phyloP scores from a whole-genome alignment of 2,113 vertebrate genomes.

The Hippocampus abdominalis region DNA sequence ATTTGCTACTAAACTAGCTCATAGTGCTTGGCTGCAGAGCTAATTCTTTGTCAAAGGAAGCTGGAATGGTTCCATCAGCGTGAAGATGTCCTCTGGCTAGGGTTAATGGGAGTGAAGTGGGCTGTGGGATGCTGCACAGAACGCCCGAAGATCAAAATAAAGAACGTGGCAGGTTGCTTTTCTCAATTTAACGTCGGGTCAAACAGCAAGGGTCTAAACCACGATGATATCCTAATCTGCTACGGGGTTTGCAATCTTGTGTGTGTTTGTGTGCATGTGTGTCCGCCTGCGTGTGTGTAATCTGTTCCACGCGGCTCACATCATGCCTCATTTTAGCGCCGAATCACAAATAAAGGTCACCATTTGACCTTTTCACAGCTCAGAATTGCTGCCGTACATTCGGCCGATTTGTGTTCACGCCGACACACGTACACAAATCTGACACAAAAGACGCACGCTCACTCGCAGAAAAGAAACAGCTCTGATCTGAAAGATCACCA shows the following conservation, averaged over 20 bases:
- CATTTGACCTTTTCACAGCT: conserved; percentile 66
- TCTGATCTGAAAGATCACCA: conserved; percentile 34
- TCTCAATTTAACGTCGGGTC: conserved; percentile 64
- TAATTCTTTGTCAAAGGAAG: conserved; percentile 67
- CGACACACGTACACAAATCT: conserved; percentile 23
- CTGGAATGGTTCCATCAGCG: conserved; percentile 68
- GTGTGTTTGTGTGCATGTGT: conserved; percentile 17
- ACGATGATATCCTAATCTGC: conserved; percentile 62
- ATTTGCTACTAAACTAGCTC: conserved; percentile 65
- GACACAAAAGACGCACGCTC: conserved; percentile 26
- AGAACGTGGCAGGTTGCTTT: conserved; percentile 66
- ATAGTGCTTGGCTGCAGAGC: conserved; percentile 61
- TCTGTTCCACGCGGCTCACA: conserved; percentile 45
- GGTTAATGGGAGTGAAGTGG: conserved; percentile 73
- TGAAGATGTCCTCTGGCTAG: conserved; percentile 67
- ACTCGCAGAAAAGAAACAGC: conserved; percentile 29
- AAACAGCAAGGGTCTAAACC: conserved; percentile 61
- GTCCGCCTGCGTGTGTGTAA: conserved; percentile 36
- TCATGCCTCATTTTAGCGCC: conserved; percentile 67
- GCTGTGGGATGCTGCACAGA: conserved; percentile 47
- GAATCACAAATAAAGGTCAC: conserved; percentile 68
- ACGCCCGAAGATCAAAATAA: conserved; percentile 52
- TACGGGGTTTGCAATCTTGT: conserved; percentile 15
- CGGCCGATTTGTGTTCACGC: conserved; percentile 51
- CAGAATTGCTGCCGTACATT: conserved; percentile 44